These are phyloP conservation scores for Diaprepes abbreviatus DNA, from an alignment of 2,888 invertebrate species.

Conservation along the genomic window DNA sequence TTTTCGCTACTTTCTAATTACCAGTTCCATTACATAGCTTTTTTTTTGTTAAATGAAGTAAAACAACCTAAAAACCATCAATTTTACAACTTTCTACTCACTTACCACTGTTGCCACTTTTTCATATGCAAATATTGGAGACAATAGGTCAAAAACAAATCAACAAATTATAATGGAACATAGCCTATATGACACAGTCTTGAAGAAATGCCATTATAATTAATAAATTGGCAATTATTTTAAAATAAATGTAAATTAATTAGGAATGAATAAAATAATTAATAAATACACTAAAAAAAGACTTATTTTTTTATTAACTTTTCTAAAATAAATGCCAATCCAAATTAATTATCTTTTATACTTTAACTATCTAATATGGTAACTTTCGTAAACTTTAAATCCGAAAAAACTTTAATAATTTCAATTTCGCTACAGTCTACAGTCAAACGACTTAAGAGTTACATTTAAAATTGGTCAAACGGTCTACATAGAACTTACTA, in stretches of 20 bases:
- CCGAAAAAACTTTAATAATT: conserved; percentile 5
- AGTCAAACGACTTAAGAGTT: background rate
- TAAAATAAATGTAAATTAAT: too few species aligned
- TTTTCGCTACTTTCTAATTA: background rate
- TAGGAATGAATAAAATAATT: too few species aligned
- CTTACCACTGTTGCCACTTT: too few species aligned
- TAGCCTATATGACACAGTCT: conserved; percentile 2
- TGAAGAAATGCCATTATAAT: conserved; percentile 4
- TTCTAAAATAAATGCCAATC: background rate
- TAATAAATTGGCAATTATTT: background rate
- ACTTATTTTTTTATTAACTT: too few species aligned
- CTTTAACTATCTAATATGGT: conserved; percentile 34
- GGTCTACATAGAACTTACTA: too few species aligned
- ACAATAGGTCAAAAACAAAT: too few species aligned
- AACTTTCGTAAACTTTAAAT: conserved; percentile 38
- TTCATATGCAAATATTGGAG: too few species aligned
- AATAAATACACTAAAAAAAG: too few species aligned
- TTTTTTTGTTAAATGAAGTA: background rate
- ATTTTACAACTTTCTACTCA: too few species aligned
- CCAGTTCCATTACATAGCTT: background rate
- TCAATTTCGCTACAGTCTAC: conserved; percentile 7
- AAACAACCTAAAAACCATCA: too few species aligned
- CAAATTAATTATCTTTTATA: background rate
- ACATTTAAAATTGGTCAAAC: conserved; percentile 15
- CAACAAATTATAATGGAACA: background rate